phyloP scores from a whole-genome alignment of 2,888 invertebrate genomes.

The Camponotus fellah region DNA sequence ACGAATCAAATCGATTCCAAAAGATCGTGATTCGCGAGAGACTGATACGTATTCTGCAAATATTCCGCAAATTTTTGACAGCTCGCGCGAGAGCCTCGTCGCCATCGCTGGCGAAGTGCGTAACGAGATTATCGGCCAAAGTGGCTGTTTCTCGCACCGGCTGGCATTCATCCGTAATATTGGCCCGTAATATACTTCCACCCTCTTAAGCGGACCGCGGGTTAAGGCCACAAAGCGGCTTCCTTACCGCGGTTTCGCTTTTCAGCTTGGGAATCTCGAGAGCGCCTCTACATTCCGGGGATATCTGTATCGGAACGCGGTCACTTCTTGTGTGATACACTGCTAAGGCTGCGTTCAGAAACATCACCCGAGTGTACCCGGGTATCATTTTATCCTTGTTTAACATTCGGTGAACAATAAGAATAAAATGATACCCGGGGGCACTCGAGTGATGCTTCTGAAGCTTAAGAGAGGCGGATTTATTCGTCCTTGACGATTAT shows the following conservation, averaged over 20 bases:
- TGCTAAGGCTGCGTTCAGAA: too few species aligned
- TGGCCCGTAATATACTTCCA: constrained; percentile 76
- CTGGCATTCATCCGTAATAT: constrained; percentile 74
- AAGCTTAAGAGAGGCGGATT: background rate
- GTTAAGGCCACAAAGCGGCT: constrained; percentile 77
- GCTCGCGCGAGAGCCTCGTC: background rate
- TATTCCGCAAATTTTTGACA: background rate
- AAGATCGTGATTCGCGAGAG: background rate
- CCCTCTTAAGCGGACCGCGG: constrained; percentile 75
- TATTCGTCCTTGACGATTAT: background rate
- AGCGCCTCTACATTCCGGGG: constrained; percentile 73
- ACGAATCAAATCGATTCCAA: too few species aligned
- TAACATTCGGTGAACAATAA: too few species aligned
- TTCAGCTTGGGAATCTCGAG: constrained; percentile 72
- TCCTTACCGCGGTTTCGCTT: constrained; percentile 72
- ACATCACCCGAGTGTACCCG: too few species aligned
- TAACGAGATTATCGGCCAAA: constrained; percentile 75
- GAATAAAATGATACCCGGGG: too few species aligned
- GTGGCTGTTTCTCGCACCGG: constrained; percentile 74
- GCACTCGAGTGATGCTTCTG: too few species aligned
- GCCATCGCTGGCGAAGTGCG: constrained; percentile 39
- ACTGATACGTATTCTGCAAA: background rate
- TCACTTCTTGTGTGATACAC: background rate
- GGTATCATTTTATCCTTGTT: too few species aligned
- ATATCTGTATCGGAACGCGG: constrained; percentile 48